These are phyloP conservation scores for Calliopsis andreniformis DNA, from an alignment of 1,140 invertebrate species.

Conservation along the genomic window DNA sequence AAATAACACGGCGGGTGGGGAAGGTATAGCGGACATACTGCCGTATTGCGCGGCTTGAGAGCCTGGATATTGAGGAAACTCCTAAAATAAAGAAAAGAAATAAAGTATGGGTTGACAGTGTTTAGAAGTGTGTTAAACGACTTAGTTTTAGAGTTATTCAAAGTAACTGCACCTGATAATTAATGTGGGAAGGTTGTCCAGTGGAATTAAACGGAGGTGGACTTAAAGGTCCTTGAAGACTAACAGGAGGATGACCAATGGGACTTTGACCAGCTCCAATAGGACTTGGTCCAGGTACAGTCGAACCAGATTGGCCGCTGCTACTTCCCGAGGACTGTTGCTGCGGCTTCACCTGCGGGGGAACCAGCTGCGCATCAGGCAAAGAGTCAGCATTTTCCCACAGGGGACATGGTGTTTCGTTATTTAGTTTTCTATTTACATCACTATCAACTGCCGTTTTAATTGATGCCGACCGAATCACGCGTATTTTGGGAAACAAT, in stretches of 20 bases:
- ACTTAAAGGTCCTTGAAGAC: slow-evolving; percentile 79
- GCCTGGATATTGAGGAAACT: slow-evolving; percentile 79
- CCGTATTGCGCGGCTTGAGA: slow-evolving; percentile 85
- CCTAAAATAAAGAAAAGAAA: slow-evolving; percentile 61
- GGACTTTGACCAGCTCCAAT: slow-evolving; percentile 82
- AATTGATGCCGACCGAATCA: slow-evolving; percentile 37
- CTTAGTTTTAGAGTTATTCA: too few species aligned
- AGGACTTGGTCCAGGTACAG: slow-evolving; percentile 79
- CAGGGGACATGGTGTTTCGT: slow-evolving; percentile 80
- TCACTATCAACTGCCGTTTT: slow-evolving; percentile 70
- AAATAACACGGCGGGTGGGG: slow-evolving; percentile 89
- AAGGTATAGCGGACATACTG: slow-evolving; percentile 90
- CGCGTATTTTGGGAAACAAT: slow-evolving; percentile 17
- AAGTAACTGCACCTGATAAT: slow-evolving; percentile 81
- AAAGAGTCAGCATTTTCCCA: slow-evolving; percentile 82
- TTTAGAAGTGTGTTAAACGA: too few species aligned
- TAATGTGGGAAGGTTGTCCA: slow-evolving; percentile 82
- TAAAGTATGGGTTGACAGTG: neutral
- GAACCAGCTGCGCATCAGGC: slow-evolving; percentile 83
- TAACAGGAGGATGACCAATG: slow-evolving; percentile 84
- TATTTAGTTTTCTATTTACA: slow-evolving; percentile 73
- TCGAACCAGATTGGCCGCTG: slow-evolving; percentile 76
- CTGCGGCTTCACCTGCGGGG: slow-evolving; percentile 87
- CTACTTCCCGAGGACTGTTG: slow-evolving; percentile 84
- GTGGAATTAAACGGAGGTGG: slow-evolving; percentile 81